Percentiles rank a stretch among this genome's conserved stretches.
Conservation (phyloP, 37 sponge, comb jelly and placozoan genomes). For the Geodia barretti region DNA sequence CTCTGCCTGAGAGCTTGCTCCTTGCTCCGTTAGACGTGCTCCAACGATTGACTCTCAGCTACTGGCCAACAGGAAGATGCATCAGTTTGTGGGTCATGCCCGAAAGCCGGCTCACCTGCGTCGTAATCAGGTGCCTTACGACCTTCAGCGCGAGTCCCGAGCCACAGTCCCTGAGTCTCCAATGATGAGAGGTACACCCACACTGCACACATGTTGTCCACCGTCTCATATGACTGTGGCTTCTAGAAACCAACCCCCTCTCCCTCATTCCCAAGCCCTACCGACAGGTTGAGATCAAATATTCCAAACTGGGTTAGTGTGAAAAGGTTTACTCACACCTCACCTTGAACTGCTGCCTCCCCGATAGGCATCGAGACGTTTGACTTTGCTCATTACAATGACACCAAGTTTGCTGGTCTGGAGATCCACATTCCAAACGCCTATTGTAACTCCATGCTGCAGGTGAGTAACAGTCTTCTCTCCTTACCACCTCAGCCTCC, state of each 20-base stretch:
- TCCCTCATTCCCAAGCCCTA: slow-evolving; percentile 70
- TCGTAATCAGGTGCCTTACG: slow-evolving; percentile 71
- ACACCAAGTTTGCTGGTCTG: slow-evolving; percentile 81
- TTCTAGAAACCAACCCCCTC: slow-evolving; percentile 51
- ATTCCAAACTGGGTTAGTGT: slow-evolving; percentile 69
- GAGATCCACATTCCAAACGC: slow-evolving; percentile 90
- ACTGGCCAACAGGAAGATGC: slow-evolving; percentile 59
- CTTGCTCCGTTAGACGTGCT: slow-evolving; percentile 12
- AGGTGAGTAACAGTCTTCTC: slow-evolving; percentile 47
- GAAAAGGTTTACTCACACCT: too few relatives aligned
- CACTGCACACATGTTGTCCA: not conserved
- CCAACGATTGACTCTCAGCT: slow-evolving; percentile 68
- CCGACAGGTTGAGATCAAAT: slow-evolving; percentile 76
- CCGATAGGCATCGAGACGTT: slow-evolving; percentile 73
- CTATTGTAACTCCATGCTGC: slow-evolving; percentile 90
- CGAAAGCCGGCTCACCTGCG: slow-evolving; percentile 67
- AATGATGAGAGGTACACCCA: slow-evolving; percentile 77
- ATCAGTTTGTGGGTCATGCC: slow-evolving; percentile 78
- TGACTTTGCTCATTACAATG: slow-evolving; percentile 81
- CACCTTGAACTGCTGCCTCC: not conserved
- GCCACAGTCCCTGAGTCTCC: slow-evolving; percentile 72
- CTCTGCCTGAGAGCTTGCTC: not conserved
- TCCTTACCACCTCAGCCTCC: not conserved
- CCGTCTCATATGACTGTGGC: not conserved
- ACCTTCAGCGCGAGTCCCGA: slow-evolving; percentile 27